Evolutionary conservation across 37 sponge, comb jelly and placozoan species (phyloP), one percentile per base, ranked within the genome.

Genomic region (Oscarella lobularis): DNA sequence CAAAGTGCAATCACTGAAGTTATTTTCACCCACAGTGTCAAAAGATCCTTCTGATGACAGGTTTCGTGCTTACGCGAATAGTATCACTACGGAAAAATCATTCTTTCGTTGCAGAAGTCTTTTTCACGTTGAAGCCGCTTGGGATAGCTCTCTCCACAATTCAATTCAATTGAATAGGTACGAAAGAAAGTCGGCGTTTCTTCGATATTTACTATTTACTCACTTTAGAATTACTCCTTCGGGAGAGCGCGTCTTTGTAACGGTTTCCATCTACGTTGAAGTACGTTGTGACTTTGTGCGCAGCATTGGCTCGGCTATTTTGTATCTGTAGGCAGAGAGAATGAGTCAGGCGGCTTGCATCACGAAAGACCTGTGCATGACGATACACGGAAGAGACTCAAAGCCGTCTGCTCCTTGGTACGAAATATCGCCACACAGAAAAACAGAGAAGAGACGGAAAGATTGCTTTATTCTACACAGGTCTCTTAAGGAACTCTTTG

Each of bases 131-230:
- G 89, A 95, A 55, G 92, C 84, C 27, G 87, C 89, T 35, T 95
- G 96, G 96, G 96, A 95, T 81, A 95, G 89, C 54, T 95, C 96
- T 2, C 73, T 95, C 36, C 96, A 95, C 79, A 84, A 88, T 87
- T 86, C 87, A 3, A 77, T 81, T 30, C 81, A 91, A 4, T 80
- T 95, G 34, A 95, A 95, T 78, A 78, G 83, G 90, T 86, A 1
- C 38, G 48, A 1, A 72, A 1, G 9, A 39, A 3, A 67, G 31
- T 36, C 38, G 27, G 60, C 3, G 48, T 74, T n/a, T 33, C 67
- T 2, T 1, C 33, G 6, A 40, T 2, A 4, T 29, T 39, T 60
- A 37, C 27, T 0, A 27, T 34, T 39, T 4, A 1, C 66, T 31
- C 38, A n/a, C 30, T 38, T 2, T 54, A 85, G 88, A 73, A 67